Evolutionary conservation across 2,113 vertebrate species (phyloP).

Genomic region (Paedocypris sp.): DNA sequence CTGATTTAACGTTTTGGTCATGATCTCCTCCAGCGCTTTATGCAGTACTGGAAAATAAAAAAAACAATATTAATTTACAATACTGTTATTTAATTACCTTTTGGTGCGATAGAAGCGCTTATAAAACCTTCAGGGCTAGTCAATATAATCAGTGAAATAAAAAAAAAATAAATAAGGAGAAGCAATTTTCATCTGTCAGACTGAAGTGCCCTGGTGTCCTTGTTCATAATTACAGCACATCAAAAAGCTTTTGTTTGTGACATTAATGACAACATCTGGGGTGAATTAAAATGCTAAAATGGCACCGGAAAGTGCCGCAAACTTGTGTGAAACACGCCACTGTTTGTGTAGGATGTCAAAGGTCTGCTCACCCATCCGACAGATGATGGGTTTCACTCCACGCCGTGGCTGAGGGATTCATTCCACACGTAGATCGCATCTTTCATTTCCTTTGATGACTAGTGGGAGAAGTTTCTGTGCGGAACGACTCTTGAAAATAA

Average conservation of each 20-base stretch:
- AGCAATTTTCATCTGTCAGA: slow-evolving; percentile 28
- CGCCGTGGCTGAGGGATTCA: slow-evolving; percentile 2
- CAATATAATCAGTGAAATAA: slow-evolving; percentile 23
- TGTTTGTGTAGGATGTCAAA: background rate
- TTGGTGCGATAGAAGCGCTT: too few species aligned
- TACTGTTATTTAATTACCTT: too few species aligned
- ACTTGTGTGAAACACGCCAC: background rate
- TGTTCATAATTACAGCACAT: slow-evolving; percentile 24
- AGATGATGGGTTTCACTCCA: slow-evolving; percentile 24
- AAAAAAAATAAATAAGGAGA: background rate
- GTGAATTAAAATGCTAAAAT: slow-evolving; percentile 8
- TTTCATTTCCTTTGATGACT: slow-evolving; percentile 51
- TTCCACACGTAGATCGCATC: slow-evolving; percentile 31
- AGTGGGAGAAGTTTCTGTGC: slow-evolving; percentile 47
- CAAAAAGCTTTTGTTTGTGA: slow-evolving; percentile 18
- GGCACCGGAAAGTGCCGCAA: slow-evolving; percentile 2
- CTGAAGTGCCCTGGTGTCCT: slow-evolving; percentile 24
- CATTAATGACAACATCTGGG: slow-evolving; percentile 8
- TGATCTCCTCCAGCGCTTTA: too few species aligned
- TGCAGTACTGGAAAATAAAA: too few species aligned
- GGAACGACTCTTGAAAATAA: slow-evolving; percentile 51
- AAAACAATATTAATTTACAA: too few species aligned
- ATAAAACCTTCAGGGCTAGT: slow-evolving; percentile 56
- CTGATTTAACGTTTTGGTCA: too few species aligned
- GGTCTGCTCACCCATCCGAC: slow-evolving; percentile 15